Evolutionary conservation across 2,113 vertebrate species (phyloP).

Genomic region (Pseudois nayaur): DNA sequence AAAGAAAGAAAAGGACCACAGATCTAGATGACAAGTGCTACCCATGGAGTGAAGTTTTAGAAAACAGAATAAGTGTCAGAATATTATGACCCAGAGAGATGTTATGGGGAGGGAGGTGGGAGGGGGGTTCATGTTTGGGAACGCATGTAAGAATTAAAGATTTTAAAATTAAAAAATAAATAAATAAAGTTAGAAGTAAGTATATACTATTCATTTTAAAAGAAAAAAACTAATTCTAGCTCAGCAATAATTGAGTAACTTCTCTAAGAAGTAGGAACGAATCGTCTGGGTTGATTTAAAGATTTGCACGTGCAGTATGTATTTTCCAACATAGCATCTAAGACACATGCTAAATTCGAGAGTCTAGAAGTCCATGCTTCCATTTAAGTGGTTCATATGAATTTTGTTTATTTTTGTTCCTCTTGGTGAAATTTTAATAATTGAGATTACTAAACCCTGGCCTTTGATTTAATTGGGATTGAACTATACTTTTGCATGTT

Average conservation of each 20-base stretch:
- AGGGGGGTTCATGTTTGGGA: too few species aligned
- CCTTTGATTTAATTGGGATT: not conserved
- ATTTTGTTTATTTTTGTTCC: not conserved
- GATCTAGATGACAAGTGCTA: not conserved
- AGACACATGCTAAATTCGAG: not conserved
- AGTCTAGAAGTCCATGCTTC: not conserved
- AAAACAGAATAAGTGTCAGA: not conserved
- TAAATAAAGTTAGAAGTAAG: not conserved
- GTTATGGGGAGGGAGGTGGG: too few species aligned
- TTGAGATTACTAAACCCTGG: not conserved
- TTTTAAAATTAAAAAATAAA: too few species aligned
- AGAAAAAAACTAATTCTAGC: not conserved
- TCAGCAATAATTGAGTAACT: conserved; percentile 27
- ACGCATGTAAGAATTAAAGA: too few species aligned
- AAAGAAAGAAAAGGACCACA: not conserved
- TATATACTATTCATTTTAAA: not conserved
- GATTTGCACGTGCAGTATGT: not conserved
- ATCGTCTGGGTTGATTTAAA: conserved; percentile 11
- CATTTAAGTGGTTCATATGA: not conserved
- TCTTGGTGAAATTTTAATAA: not conserved
- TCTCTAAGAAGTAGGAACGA: not conserved
- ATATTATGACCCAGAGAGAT: not conserved
- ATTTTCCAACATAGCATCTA: not conserved
- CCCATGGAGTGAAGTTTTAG: not conserved
- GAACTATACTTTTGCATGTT: not conserved